Conservation (phyloP, 2,113 vertebrate species). For the Silurus glanis region DNA sequence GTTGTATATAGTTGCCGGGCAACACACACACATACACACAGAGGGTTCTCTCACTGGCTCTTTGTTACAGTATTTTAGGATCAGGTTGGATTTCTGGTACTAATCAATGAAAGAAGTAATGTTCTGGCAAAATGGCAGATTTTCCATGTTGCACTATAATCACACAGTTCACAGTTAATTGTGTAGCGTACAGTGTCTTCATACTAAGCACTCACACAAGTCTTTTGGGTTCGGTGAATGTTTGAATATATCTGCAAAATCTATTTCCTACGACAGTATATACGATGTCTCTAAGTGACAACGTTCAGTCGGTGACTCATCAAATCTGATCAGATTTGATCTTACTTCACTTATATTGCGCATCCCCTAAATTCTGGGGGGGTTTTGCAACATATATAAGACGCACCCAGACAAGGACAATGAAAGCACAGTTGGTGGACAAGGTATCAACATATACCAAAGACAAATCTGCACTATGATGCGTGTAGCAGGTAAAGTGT, state of each 20-base stretch:
- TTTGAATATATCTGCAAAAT: neutral
- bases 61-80: neutral
- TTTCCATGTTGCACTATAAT: neutral
- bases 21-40: neutral
- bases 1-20: constrained; percentile 21
- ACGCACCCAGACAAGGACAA: neutral
- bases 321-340: neutral
- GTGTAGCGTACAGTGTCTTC: neutral
- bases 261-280: too few species aligned
- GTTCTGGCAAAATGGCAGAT: neutral
- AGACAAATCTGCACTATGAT: constrained; percentile 12
- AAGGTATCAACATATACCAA: neutral
- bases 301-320: constrained; percentile 1
- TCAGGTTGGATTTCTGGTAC: neutral
- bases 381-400: constrained; percentile 5
- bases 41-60: neutral
- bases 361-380: neutral
- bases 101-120: neutral
- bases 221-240: neutral
- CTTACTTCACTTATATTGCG: neutral
- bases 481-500: neutral
- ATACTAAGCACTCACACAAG: neutral
- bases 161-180: neutral
- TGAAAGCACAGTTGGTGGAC: neutral
- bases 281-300: too few species aligned